A percentile compares a stretch with the other conserved stretches of the same genome.
Evolutionary conservation across 2,797 vertebrate genomes (phyloP).

Genomic region (Falco concolor): DNA sequence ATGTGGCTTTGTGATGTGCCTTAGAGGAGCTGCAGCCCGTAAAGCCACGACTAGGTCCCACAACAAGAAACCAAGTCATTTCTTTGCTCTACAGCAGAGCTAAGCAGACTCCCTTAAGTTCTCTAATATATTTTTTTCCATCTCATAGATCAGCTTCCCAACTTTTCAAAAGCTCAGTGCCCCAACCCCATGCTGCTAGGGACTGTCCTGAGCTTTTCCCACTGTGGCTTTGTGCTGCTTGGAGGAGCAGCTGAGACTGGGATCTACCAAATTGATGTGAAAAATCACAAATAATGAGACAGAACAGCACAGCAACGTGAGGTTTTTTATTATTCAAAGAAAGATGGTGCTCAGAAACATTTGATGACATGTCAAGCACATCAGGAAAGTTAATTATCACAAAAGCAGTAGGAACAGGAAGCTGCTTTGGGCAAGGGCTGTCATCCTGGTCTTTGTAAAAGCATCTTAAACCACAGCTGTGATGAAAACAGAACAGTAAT

Average conservation of each 20-base stretch:
- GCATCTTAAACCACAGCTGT: not conserved
- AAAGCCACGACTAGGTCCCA: not conserved
- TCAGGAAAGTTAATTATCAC: not conserved
- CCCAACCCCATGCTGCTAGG: fast-evolving
- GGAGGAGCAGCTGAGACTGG: not conserved
- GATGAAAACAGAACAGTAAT: not conserved
- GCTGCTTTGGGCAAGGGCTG: slow-evolving; percentile 19
- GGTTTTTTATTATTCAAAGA: not conserved
- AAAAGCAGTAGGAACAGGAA: not conserved
- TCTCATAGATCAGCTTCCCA: not conserved
- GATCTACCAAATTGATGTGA: not conserved
- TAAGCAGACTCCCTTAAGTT: not conserved
- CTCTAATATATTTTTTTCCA: not conserved
- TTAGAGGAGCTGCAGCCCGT: not conserved
- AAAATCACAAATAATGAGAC: not conserved
- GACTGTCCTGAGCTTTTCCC: not conserved
- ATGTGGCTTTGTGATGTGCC: not conserved
- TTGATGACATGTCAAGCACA: not conserved
- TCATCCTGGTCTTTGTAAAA: not conserved
- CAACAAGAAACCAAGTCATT: not conserved
- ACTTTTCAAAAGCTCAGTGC: not conserved
- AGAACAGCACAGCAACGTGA: not conserved
- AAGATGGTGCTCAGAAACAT: not conserved
- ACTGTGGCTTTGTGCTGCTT: not conserved
- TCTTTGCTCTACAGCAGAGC: not conserved